Percentiles rank a stretch among this genome's conserved stretches.
Conservation (phyloP, 2,888 invertebrate genomes). For the Limnephilus lunatus region DNA sequence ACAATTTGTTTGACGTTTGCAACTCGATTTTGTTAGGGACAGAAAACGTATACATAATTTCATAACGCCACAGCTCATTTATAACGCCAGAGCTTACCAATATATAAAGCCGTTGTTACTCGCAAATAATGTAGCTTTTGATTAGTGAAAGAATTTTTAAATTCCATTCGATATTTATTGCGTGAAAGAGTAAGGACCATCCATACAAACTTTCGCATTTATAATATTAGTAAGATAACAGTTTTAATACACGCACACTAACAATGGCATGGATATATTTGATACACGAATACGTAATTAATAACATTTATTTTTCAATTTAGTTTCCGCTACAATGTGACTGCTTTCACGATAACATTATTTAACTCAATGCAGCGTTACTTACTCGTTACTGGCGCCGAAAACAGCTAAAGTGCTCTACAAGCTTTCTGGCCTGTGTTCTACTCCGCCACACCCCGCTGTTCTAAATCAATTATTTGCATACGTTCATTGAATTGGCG, state of each 20-base stretch:
- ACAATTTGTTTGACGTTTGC: too few relatives aligned
- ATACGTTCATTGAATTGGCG: background rate
- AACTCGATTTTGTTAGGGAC: too few relatives aligned
- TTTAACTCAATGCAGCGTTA: background rate
- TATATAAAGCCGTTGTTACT: too few relatives aligned
- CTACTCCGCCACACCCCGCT: background rate
- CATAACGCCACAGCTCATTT: too few relatives aligned
- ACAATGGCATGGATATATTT: background rate
- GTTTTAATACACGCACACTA: background rate
- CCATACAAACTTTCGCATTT: too few relatives aligned
- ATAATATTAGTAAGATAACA: too few relatives aligned
- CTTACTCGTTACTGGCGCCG: background rate
- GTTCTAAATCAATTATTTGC: slow-evolving; percentile 1
- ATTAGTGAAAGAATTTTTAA: too few relatives aligned
- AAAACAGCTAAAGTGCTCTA: background rate
- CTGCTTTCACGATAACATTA: background rate
- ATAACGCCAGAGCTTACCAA: too few relatives aligned
- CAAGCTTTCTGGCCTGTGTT: background rate
- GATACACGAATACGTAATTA: background rate
- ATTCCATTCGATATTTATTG: too few relatives aligned
- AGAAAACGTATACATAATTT: too few relatives aligned
- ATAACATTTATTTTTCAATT: background rate
- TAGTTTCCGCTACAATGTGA: background rate
- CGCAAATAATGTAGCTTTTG: too few relatives aligned
- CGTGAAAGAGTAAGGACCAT: too few relatives aligned